phyloP scores from a whole-genome alignment of 2,888 invertebrate species.

The Mystacides longicornis region DNA sequence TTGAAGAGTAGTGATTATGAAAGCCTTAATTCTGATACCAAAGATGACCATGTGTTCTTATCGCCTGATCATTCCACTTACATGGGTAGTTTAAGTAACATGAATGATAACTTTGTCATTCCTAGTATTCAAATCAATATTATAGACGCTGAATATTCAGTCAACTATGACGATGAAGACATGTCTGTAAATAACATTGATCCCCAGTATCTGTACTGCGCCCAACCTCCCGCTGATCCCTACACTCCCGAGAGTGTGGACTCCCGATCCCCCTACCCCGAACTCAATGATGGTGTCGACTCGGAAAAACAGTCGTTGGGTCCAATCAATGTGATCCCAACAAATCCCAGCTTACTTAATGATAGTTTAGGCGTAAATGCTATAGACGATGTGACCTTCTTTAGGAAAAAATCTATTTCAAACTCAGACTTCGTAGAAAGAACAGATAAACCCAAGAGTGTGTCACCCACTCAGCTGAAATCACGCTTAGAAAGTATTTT shows the following conservation, averaged over 20 bases:
- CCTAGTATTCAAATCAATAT: conserved; percentile 38
- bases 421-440: conserved; percentile 14
- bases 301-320: conserved; percentile 29
- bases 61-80: conserved; percentile 1
- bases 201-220: conserved; percentile 39
- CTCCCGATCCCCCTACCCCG: conserved; percentile 62
- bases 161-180: conserved; percentile 36
- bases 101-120: conserved; percentile 5
- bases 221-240: conserved; percentile 52
- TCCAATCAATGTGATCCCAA: conserved; percentile 7
- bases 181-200: conserved; percentile 51
- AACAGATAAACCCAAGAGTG: conserved; percentile 39
- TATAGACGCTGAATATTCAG: conserved; percentile 45
- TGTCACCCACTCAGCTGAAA: conserved; percentile 58
- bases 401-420: conserved; percentile 18
- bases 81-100: conserved; percentile 16
- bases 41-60: conserved; percentile 3
- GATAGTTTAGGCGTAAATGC: conserved; percentile 12
- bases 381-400: conserved; percentile 16
- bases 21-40: conserved; percentile 13
- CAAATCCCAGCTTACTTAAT: conserved; percentile 6
- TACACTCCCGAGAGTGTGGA: conserved; percentile 80
- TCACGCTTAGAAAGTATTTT: conserved; percentile 49
- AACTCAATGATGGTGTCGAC: conserved; percentile 30
- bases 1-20: conserved; percentile 16